Conservation (phyloP, 1,140 invertebrate species). For the Diabrotica virgifera region DNA sequence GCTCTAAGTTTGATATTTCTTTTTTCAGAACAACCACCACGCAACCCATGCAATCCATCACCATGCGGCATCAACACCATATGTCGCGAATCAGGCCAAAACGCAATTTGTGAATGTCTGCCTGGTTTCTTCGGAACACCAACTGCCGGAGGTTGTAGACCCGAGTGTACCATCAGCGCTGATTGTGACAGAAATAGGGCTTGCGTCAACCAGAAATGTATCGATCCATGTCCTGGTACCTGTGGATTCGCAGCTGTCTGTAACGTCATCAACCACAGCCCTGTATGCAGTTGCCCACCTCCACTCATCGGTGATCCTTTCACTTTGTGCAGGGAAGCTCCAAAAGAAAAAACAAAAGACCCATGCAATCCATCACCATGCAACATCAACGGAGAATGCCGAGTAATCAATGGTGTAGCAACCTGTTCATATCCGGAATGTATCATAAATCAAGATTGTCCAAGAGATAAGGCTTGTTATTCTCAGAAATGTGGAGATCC, state of each 20-base stretch:
- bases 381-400: slow-evolving; percentile 74
- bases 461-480: slow-evolving; percentile 75
- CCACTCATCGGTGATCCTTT: slow-evolving; percentile 75
- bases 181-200: slow-evolving; percentile 71
- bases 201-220: slow-evolving; percentile 70
- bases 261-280: slow-evolving; percentile 73
- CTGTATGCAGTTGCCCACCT: slow-evolving; percentile 72
- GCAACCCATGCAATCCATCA: slow-evolving; percentile 66
- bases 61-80: slow-evolving; percentile 73
- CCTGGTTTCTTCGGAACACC: slow-evolving; percentile 61
- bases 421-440: slow-evolving; percentile 82
- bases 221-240: slow-evolving; percentile 69
- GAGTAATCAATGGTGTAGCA: slow-evolving; percentile 65
- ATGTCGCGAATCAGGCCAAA: slow-evolving; percentile 58
- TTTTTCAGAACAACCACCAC: slow-evolving; percentile 39
- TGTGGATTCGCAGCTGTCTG: slow-evolving; percentile 69
- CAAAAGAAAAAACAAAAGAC: slow-evolving; percentile 52
- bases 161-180: slow-evolving; percentile 72
- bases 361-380: slow-evolving; percentile 81
- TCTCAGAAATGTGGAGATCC: slow-evolving; percentile 79
- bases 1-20: slow-evolving; percentile 6
- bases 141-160: slow-evolving; percentile 60
- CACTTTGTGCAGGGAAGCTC: slow-evolving; percentile 59
- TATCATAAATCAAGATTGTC: slow-evolving; percentile 79
- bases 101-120: slow-evolving; percentile 71